Conservation (phyloP, 1,140 invertebrate genomes). For the Ericerus pela region DNA sequence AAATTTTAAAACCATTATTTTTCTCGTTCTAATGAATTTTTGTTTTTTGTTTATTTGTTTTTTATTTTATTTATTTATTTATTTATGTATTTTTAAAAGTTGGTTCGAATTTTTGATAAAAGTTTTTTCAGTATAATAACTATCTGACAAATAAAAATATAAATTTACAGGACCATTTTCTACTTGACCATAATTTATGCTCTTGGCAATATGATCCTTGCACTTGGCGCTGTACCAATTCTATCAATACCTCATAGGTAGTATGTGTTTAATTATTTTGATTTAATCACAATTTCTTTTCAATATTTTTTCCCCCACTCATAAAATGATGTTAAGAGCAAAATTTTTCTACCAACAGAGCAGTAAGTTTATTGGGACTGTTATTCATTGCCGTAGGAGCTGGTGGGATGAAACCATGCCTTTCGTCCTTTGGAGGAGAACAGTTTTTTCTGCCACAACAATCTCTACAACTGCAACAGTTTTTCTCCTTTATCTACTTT, state of each 20-base stretch:
- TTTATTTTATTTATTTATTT: too few species aligned
- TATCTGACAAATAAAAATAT: not conserved
- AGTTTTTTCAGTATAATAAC: too few species aligned
- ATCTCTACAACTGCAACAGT: slow-evolving; percentile 55
- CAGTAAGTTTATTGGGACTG: slow-evolving; percentile 58
- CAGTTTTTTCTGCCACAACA: slow-evolving; percentile 74
- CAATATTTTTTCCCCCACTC: not conserved
- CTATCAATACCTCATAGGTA: slow-evolving; percentile 41
- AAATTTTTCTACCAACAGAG: slow-evolving; percentile 41
- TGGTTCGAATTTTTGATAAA: too few species aligned
- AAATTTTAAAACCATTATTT: too few species aligned
- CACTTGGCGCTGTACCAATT: slow-evolving; percentile 47
- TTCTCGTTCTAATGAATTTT: too few species aligned
- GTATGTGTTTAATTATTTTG: not conserved
- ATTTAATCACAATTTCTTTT: not conserved
- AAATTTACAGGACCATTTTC: slow-evolving; percentile 50
- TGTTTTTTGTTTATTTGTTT: too few species aligned
- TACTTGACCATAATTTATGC: slow-evolving; percentile 79
- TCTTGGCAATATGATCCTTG: slow-evolving; percentile 62
- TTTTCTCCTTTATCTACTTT: slow-evolving; percentile 90
- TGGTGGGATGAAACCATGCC: slow-evolving; percentile 94
- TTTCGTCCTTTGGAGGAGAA: slow-evolving; percentile 94
- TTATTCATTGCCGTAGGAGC: slow-evolving; percentile 74
- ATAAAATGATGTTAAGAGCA: not conserved
- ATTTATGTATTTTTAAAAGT: too few species aligned